These are phyloP conservation scores for Stratiolaelaps scimitus DNA, from an alignment of 1,140 invertebrate genomes.

Conservation along the genomic window DNA sequence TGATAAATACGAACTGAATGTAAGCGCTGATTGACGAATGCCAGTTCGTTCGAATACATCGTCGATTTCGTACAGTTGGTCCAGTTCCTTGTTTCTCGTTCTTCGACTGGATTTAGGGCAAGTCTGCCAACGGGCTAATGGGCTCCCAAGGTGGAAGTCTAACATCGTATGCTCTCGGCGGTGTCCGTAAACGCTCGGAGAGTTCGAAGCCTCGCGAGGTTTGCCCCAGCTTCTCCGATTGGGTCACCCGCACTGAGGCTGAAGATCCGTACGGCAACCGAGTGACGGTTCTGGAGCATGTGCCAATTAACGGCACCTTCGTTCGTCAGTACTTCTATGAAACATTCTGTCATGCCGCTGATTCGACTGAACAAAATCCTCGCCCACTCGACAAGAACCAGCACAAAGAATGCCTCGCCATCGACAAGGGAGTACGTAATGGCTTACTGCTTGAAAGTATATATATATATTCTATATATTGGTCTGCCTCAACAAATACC, in stretches of 20 bases:
- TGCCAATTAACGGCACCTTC: constrained; percentile 31
- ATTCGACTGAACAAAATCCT: constrained; percentile 28
- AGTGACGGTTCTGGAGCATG: constrained; percentile 31
- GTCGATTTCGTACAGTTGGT: background rate
- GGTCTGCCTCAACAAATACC: no score
- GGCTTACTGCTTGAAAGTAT: background rate
- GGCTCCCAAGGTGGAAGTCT: no score
- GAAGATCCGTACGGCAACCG: constrained; percentile 32
- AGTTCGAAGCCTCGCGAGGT: constrained; percentile 28
- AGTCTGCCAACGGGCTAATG: no score
- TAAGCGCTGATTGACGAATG: background rate
- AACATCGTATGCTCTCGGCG: no score
- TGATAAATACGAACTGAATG: no score
- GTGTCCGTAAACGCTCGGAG: background rate
- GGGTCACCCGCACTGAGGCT: constrained; percentile 31
- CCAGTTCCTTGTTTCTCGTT: no score
- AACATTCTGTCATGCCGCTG: constrained; percentile 30
- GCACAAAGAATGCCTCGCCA: constrained; percentile 29
- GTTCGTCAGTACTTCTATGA: constrained; percentile 33
- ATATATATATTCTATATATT: no score
- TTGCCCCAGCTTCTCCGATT: constrained; percentile 33
- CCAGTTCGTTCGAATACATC: constrained; percentile 7
- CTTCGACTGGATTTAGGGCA: no score
- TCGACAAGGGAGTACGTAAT: constrained; percentile 30
- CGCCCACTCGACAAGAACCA: constrained; percentile 17